Base-by-base conservation (phyloP, 1,140 invertebrate species). In the Andricus grossulariae region DNA sequence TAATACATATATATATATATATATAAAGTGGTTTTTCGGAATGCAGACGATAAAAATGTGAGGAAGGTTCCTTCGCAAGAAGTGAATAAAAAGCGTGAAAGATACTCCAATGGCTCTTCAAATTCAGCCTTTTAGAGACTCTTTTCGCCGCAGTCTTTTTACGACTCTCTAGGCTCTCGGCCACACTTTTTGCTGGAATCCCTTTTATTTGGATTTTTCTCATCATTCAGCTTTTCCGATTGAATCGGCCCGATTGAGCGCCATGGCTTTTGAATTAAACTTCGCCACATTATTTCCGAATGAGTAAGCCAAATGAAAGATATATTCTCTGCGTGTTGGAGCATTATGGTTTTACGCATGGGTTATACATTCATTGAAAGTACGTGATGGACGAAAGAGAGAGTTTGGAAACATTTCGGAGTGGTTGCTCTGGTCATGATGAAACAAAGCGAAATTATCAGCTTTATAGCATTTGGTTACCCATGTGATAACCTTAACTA, bases 71-170 rank as follows among this genome's bases (percentile, higher is more conserved):
- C 10, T 11, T 45, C n/a, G 16, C 7, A 54, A 7, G 13, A 10
- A n/a, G n/a, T n/a, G 7, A 13, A 66, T n/a, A n/a, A 45, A 16
- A 2, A 25, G 21, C 3, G 25, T 15, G 39, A 66, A 39, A 66
- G 32, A 13, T 32, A 66, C 25, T 66, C 15, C 8, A 45, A 66
- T 66, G 60, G 60, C 60, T 66, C 60, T 66, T 66, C 15, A 66
- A 66, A 66, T 66, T 66, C 60, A 25, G 60, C 45, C 60, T 66
- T 66, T 66, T 39, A 66, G 60, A 66, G 60, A 66, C 60, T 66
- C 60, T 66, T 66, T 32, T 5, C 60, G 8, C n/a, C 60, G 21
- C 16, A 32, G 60, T 66, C 32, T 39, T 32, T 66, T 66, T 66
- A 66, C 60, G 60, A 66, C 25, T 66, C 25, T 66, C 57, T 6